Base-by-base conservation (phyloP, 2,113 vertebrate genomes). In the Heliornis fulica region DNA sequence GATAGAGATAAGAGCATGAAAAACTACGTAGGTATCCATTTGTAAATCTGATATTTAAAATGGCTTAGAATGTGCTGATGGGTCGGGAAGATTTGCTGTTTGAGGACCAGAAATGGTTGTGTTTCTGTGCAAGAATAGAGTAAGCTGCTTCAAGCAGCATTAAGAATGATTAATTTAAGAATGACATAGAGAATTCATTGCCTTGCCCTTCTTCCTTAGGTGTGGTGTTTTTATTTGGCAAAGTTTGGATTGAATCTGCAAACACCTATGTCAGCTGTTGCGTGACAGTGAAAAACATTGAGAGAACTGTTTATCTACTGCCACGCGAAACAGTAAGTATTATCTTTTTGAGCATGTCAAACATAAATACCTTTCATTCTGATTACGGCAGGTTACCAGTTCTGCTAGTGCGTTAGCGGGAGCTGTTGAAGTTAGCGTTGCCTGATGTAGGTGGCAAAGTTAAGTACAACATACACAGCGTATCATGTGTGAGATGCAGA, bases 151-250 rank as follows among this genome's bases (percentile, higher is more conserved):
- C 68, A 83, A 46, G 45, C 20, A 63, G 22, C 20, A 7, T 41
- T 32, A 65, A 45, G 56, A 90, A 48, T 60, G 1, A 61, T 40
- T 41, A n/a, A 66, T 80, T 59, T 29, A 45, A 77, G 54, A 91
- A 65, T 6, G 83, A 81, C 41, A 3, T 89, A 5, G 68, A 92
- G 79, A 81, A 51, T 88, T 64, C 77, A 56, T n/a, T 93, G 82
- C 77, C 80, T 28, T 68, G 53, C 65, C 89, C 23, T 87, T 83
- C 46, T 81, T 91, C 56, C 50, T 80, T 91, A 99, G 99, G 99
- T 70, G 99, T 99, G 88, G 98, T 99, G 20, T 99, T 99, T 97
- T 98, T 99, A 78, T 99, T 99, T 96, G 99, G 99, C 80, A 99
- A 99, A 97, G 99, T 99, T 95, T 99, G 99, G 99, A 98, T 99